Evolutionary conservation across 2,113 vertebrate genomes (phyloP), one percentile per base, ranked within the genome.

Genomic region (Hydropotes inermis): DNA sequence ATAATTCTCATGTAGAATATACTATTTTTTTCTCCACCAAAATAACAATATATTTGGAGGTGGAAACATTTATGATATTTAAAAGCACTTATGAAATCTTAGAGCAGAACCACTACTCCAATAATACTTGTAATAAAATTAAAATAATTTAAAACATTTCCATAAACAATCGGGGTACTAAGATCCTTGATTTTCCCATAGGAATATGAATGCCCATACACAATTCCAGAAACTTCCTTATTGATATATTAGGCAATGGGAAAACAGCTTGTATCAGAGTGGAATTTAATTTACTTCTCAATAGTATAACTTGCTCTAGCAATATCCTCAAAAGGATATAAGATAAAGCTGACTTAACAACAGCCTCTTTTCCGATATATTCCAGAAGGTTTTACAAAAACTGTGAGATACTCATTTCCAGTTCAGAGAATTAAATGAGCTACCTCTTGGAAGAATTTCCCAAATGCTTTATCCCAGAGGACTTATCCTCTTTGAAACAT

Each of bases 131-230:
- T 87, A 95, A 84, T 61, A 97, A 79, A 87, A 97, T 55, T 95
- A 95, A 98, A 98, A 95, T 74, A 97, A 97, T 97, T 97, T 98
- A 93, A 97, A 96, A 98, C 30, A 88, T 95, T 94, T 96, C 57
- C 85, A 88, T 97, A 87, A 98, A 98, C 92, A 96, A 96, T 92
- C 58, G 96, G 82, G 92, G 84, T 92, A 87, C 85, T 79, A 61
- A 84, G 88, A 95, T 97, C 94, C 78, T 85, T 87, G 74, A 54
- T 27, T 84, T 97, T 64, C 96, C 93, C 87, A 67, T 52, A 74
- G 55, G 93, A n/a, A 94, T 81, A 84, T 91, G 87, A 74, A 95
- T 78, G 96, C 33, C 61, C 84, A 89, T 27, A 89, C 21, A 96
- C 3, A 4, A 7, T 86, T 96, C 97, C 94, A 97, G 60, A 88